Conservation (phyloP, 2,888 invertebrate species). For the Siphlonurus alternatus region DNA sequence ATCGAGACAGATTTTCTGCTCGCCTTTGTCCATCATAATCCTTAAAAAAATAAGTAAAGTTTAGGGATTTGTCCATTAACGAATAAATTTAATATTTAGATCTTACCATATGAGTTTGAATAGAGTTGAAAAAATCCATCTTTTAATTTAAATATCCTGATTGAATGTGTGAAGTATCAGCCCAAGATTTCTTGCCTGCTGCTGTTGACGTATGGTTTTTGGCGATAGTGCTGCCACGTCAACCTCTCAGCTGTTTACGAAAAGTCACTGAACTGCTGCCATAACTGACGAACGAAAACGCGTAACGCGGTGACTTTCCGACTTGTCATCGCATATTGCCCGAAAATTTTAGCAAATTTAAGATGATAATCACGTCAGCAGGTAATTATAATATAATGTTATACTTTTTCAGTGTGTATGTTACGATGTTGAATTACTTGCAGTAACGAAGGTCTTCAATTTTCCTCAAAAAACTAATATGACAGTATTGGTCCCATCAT, state of each 20-base stretch:
- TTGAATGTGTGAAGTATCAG: no score
- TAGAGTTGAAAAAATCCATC: slow-evolving; percentile 25
- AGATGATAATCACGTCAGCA: slow-evolving; percentile 30
- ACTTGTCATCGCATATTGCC: background rate
- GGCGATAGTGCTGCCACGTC: background rate
- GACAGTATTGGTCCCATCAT: no score
- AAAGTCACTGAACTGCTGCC: background rate
- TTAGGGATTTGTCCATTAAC: no score
- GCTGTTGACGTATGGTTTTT: background rate
- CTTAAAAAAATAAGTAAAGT: slow-evolving; percentile 27
- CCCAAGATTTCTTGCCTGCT: no score
- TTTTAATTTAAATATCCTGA: no score
- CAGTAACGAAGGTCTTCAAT: no score
- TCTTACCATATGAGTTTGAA: slow-evolving; percentile 29
- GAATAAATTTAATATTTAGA: background rate
- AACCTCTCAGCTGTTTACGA: no score
- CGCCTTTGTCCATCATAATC: slow-evolving; percentile 83
- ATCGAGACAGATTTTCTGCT: slow-evolving; percentile 76
- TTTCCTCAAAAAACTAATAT: no score
- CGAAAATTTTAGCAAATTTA: slow-evolving; percentile 11
- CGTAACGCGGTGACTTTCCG: background rate
- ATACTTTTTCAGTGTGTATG: background rate
- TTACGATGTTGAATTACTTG: background rate
- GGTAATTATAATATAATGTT: slow-evolving; percentile 18
- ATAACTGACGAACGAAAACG: background rate